Percentiles rank a stretch among this genome's conserved stretches.
Conservation (phyloP, 2,113 vertebrate species). For the Ophthalmotilapia sp. region DNA sequence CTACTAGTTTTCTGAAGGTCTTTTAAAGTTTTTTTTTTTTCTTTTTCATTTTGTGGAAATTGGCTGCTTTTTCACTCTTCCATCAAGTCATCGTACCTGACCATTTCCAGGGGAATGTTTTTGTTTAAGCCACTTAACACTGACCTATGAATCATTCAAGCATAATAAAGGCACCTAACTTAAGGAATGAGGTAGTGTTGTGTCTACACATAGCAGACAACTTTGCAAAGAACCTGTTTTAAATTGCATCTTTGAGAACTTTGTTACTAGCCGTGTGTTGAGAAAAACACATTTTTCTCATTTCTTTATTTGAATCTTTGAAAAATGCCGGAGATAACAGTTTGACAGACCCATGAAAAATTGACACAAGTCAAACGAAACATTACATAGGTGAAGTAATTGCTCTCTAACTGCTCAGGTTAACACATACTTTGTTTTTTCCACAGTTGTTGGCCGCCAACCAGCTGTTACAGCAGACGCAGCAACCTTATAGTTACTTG, state of each 20-base stretch:
- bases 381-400: neutral
- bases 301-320: neutral
- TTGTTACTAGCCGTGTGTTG: neutral
- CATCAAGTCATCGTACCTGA: neutral
- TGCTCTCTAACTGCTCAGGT: neutral
- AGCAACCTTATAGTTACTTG: slow-evolving; percentile 92
- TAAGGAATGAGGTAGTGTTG: neutral
- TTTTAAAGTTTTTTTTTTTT: neutral
- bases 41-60: neutral
- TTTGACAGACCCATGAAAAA: neutral
- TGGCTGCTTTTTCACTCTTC: neutral
- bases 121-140: neutral
- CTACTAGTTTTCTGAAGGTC: neutral
- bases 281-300: neutral
- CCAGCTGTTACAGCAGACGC: slow-evolving; percentile 82
- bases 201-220: neutral
- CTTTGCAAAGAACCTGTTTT: neutral
- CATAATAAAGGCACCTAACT: neutral
- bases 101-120: neutral
- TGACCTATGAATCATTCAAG: neutral
- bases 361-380: neutral
- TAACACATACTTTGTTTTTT: slow-evolving; percentile 7
- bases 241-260: neutral
- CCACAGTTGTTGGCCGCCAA: slow-evolving; percentile 82
- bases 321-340: neutral